Conservation (phyloP, 2,797 vertebrate species). For the Scolopax bukidnonensis region DNA sequence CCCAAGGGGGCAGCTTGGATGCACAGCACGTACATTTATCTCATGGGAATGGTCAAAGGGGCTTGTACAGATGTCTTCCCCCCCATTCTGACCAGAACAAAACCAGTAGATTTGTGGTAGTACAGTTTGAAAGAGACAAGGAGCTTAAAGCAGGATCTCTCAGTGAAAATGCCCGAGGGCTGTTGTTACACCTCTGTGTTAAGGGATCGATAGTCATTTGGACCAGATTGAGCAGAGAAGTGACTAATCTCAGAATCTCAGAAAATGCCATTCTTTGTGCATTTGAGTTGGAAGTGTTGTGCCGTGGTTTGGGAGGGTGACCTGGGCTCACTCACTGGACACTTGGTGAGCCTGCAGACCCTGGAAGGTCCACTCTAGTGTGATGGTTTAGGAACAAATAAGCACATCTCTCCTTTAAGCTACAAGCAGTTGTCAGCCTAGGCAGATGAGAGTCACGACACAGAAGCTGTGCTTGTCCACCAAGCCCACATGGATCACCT, state of each 20-base stretch:
- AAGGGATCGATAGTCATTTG: slow-evolving; percentile 46
- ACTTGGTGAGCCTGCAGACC: not conserved
- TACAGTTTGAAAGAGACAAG: not conserved
- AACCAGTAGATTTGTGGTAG: not conserved
- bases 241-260: not conserved
- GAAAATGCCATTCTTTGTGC: not conserved
- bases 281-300: not conserved
- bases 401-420: not conserved
- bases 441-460: rapidly evolving
- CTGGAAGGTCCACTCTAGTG: not conserved
- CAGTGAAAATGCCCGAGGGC: not conserved
- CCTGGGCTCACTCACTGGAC: not conserved
- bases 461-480: not conserved
- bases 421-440: not conserved
- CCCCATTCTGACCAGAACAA: not conserved
- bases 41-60: not conserved
- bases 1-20: not conserved
- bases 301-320: not conserved
- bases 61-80: not conserved
- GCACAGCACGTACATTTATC: not conserved
- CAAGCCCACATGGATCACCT: not conserved
- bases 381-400: not conserved
- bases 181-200: not conserved
- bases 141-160: slow-evolving; percentile 9
- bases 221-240: not conserved